Conservation (phyloP, 2,888 invertebrate genomes). For the Mactromeris polynyma region DNA sequence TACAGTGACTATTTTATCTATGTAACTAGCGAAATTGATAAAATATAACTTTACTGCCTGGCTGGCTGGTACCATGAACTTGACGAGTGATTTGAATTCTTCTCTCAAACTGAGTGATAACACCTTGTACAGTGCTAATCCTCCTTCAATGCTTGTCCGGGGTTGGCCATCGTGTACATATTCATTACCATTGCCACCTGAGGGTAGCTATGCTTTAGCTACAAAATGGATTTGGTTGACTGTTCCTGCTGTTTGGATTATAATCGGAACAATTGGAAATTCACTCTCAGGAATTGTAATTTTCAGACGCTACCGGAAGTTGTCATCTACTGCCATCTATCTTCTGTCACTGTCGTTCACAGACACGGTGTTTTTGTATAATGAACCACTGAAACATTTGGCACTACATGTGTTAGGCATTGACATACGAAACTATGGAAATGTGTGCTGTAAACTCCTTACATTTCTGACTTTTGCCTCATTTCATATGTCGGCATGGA, state of each 20-base stretch:
- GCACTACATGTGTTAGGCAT: neutral
- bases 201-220: neutral
- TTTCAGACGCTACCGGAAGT: conserved; percentile 24
- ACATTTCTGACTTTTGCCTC: conserved; percentile 15
- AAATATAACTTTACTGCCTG: too few relatives aligned
- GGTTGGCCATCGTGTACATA: conserved; percentile 29
- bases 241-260: neutral
- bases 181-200: neutral
- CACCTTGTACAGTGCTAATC: neutral
- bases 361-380: conserved; percentile 38
- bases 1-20: too few relatives aligned
- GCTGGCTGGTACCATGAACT: neutral
- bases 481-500: conserved; percentile 35
- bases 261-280: conserved; percentile 35
- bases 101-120: neutral
- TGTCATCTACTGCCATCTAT: conserved; percentile 37
- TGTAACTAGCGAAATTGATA: too few relatives aligned
- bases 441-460: neutral
- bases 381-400: conserved; percentile 3
- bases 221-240: conserved; percentile 29
- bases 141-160: neutral
- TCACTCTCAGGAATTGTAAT: conserved; percentile 24
- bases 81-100: neutral
- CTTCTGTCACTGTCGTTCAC: conserved; percentile 29
- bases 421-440: neutral